Conservation (phyloP, 2,797 vertebrate genomes). For the Tauraco hartlaubi region DNA sequence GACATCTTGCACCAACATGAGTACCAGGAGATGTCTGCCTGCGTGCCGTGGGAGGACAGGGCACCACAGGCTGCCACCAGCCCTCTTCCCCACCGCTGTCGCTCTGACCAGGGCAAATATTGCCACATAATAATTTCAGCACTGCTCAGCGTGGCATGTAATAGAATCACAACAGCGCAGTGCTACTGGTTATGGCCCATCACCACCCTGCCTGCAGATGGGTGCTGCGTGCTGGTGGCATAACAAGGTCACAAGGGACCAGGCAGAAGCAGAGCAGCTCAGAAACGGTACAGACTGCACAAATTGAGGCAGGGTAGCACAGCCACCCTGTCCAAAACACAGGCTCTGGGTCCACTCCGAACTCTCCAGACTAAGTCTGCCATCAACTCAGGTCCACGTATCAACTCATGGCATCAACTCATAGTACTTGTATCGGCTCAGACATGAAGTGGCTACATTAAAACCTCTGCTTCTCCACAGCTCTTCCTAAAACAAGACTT, state of each 20-base stretch:
- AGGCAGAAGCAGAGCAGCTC: neutral
- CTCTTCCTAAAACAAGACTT: neutral
- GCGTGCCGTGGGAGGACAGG: rapidly evolving
- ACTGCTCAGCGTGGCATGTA: neutral
- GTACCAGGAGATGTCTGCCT: neutral
- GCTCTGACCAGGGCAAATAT: neutral
- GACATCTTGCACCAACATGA: neutral
- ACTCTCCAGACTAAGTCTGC: neutral
- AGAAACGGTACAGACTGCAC: neutral
- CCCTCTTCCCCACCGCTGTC: neutral
- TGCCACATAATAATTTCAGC: neutral
- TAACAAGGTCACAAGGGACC: neutral
- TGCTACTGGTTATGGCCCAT: neutral
- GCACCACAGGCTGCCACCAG: rapidly evolving
- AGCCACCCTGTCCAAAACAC: neutral
- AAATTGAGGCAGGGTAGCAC: neutral
- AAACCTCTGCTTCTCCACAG: neutral
- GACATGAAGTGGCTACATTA: neutral
- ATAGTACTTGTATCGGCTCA: neutral
- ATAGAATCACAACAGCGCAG: neutral
- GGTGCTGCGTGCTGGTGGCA: neutral
- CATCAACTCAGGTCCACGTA: rapidly evolving
- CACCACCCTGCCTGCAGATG: neutral
- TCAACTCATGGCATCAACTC: neutral
- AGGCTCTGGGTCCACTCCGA: neutral